Conservation (phyloP, 2,888 invertebrate genomes). For the Hirtodrosophila duncani region DNA sequence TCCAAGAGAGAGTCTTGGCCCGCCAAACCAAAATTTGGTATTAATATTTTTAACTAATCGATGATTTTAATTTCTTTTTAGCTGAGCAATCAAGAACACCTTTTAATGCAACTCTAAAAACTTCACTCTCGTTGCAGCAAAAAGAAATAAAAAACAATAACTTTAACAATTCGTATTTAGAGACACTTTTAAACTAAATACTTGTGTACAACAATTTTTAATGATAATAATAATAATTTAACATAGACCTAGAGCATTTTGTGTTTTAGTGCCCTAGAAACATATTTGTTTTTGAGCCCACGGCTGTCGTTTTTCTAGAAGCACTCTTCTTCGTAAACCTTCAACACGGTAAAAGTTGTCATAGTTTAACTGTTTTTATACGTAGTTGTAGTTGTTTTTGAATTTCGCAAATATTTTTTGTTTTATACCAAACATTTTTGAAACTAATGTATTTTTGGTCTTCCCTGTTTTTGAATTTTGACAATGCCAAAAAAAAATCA, state of each 20-base stretch:
- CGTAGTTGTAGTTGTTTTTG: constrained; percentile 48
- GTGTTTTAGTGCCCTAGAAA: constrained; percentile 22
- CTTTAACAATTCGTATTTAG: constrained; percentile 10
- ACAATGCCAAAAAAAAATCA: constrained; percentile 17
- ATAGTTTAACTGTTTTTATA: constrained; percentile 22
- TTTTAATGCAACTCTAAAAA: constrained; percentile 31
- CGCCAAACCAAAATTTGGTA: not conserved
- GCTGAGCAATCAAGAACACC: constrained; percentile 34
- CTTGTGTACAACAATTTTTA: constrained; percentile 5
- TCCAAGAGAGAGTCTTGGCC: constrained; percentile 6
- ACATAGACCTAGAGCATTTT: constrained; percentile 24
- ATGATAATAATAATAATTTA: not conserved
- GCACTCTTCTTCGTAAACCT: constrained; percentile 33
- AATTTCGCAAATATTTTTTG: constrained; percentile 29
- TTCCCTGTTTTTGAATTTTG: constrained; percentile 67
- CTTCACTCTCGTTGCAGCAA: constrained; percentile 55
- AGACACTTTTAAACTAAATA: constrained; percentile 9
- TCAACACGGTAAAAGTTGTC: constrained; percentile 32
- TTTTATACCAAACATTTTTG: constrained; percentile 39
- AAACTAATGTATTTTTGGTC: constrained; percentile 70
- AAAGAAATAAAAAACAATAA: constrained; percentile 22
- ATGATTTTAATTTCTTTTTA: constrained; percentile 46
- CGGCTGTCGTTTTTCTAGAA: constrained; percentile 24
- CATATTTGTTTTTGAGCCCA: constrained; percentile 28
- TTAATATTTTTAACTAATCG: constrained; percentile 24